Base-by-base conservation (phyloP, 2,888 invertebrate species). In the Spilosoma lubricipeda region DNA sequence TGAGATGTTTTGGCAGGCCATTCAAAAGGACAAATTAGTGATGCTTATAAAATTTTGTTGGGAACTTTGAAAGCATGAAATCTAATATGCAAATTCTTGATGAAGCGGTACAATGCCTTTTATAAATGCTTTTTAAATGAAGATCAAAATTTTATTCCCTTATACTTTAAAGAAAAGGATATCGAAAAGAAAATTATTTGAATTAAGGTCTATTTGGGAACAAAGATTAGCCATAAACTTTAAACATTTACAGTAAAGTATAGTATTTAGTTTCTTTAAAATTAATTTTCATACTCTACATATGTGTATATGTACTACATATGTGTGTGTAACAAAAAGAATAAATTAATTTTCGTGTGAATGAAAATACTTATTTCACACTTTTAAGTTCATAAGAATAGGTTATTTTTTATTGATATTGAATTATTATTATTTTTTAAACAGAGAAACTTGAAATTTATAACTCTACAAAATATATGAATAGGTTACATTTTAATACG, bases 1-100 rank as follows among this genome's bases (percentile, higher is more conserved):
- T 90, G 87, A 93, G 90, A 90, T 87, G 88, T 91, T 88, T 81
- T 81, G 81, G 78, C 73, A 75, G 77, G 77, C 71, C 79, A 74
- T 42, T 64, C 72, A 76, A 74, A 78, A 73, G 74, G 66, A 81
- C 70, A 82, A 79, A 81, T 81, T 83, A 92, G 88, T 88, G 86
- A 86, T 81, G 85, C 82, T 86, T 87, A 84, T 88, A 90, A 90
- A 91, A 74, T 48, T 45, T 88, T 87, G 85, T 81, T 77, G 75
- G 81, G 82, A 86, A 84, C 33, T 74, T 71, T 68, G 27, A 64
- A 67, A 71, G 71, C 71, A 67, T 71, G 36, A 68, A 71, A 71
- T 70, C 67, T 74, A 63, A 70, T 70, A 74, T 74, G 74, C 74
- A 33, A 63, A 74, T 69, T 69, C 15, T 67, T 67, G 63, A 72